phyloP scores from a whole-genome alignment of 2,888 invertebrate species.

The Phorcus lineatus region DNA sequence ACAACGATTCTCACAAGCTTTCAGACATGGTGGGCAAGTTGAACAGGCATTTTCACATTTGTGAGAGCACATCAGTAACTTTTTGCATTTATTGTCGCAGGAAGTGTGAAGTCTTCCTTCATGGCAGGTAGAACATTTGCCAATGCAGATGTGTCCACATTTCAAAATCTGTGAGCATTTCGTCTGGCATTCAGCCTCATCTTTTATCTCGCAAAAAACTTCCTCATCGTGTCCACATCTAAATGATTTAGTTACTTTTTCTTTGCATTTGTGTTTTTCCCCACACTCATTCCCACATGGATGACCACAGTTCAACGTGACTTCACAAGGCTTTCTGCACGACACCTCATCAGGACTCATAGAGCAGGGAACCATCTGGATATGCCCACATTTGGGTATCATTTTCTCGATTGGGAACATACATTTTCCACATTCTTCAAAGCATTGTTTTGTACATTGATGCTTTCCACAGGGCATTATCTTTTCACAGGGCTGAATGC shows the following conservation, averaged over 20 bases:
- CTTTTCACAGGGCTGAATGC: slow-evolving; percentile 47
- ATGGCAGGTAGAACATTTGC: slow-evolving; percentile 36
- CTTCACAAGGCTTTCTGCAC: slow-evolving; percentile 59
- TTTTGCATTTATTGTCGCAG: slow-evolving; percentile 31
- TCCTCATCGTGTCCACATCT: background rate
- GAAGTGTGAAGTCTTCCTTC: slow-evolving; percentile 34
- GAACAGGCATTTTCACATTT: slow-evolving; percentile 39
- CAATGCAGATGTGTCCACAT: slow-evolving; percentile 32
- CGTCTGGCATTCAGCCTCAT: slow-evolving; percentile 16
- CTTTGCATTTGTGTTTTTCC: background rate
- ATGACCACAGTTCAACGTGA: slow-evolving; percentile 74
- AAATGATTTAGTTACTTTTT: background rate
- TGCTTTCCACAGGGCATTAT: slow-evolving; percentile 28
- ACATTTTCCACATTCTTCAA: slow-evolving; percentile 74
- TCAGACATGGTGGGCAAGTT: slow-evolving; percentile 35
- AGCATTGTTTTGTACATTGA: slow-evolving; percentile 74
- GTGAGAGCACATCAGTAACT: slow-evolving; percentile 43
- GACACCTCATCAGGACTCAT: slow-evolving; percentile 41
- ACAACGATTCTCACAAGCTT: slow-evolving; percentile 37
- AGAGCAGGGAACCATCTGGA: slow-evolving; percentile 57
- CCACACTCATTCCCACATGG: slow-evolving; percentile 73
- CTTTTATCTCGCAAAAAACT: background rate
- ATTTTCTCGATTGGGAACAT: slow-evolving; percentile 47
- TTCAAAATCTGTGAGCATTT: background rate
- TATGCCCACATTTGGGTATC: slow-evolving; percentile 65